Conservation (phyloP, 2,113 vertebrate genomes). For the Maylandia zebra region DNA sequence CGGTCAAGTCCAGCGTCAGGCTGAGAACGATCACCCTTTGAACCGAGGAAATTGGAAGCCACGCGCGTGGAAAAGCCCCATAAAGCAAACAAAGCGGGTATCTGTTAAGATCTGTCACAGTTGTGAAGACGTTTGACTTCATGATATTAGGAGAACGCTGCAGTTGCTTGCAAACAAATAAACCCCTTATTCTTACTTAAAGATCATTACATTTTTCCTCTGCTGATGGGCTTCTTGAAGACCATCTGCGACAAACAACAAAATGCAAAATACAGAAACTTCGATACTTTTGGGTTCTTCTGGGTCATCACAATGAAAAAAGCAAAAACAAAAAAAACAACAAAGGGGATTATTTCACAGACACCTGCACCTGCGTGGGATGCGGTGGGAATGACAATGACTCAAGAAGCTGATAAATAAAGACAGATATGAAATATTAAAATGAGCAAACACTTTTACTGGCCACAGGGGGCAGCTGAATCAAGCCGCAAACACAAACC, state of each 20-base stretch:
- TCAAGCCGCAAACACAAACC: not conserved
- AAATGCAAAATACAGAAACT: not conserved
- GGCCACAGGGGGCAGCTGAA: not conserved
- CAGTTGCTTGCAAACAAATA: conserved; percentile 16
- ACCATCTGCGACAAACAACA: not conserved
- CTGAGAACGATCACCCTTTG: conserved; percentile 17
- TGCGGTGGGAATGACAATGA: not conserved
- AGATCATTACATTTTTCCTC: not conserved
- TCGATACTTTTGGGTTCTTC: not conserved
- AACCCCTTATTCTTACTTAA: not conserved
- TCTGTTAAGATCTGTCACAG: conserved; percentile 17
- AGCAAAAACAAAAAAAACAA: not conserved
- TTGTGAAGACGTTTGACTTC: conserved; percentile 36
- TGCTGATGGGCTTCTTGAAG: not conserved
- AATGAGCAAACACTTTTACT: not conserved
- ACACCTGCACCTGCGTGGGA: not conserved
- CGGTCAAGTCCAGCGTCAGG: not conserved
- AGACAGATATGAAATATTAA: not conserved
- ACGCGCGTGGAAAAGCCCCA: conserved; percentile 13
- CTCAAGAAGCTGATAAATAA: not conserved
- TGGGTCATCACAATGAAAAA: not conserved
- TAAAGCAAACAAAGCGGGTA: conserved; percentile 25
- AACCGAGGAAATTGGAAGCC: conserved; percentile 39
- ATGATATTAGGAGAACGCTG: conserved; percentile 21
- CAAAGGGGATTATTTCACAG: not conserved